A percentile compares a stretch with the other conserved stretches of the same genome.
Evolutionary conservation across 1,140 invertebrate species (phyloP).

Genomic region (Nebria ingens): DNA sequence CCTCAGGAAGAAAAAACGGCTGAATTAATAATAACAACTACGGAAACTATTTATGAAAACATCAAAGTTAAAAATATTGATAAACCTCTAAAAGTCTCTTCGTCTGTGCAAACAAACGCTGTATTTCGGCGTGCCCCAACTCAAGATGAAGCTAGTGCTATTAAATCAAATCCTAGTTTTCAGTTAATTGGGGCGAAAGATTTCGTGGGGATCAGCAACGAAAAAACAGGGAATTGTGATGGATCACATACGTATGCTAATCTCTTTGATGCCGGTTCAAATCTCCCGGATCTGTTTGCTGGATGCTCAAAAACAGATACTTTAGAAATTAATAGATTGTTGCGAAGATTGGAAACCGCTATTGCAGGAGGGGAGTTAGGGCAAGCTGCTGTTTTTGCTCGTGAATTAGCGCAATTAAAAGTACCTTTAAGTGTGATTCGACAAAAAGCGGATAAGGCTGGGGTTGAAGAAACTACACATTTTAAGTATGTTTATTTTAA

Average conservation of each 20-base stretch:
- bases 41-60: conserved; percentile 30
- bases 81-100: conserved; percentile 29
- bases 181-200: conserved; percentile 31
- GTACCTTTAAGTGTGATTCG: conserved; percentile 52
- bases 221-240: conserved; percentile 19
- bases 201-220: conserved; percentile 32
- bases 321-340: conserved; percentile 48
- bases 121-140: conserved; percentile 15
- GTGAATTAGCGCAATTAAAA: conserved; percentile 56
- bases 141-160: background rate
- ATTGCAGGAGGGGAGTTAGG: conserved; percentile 56
- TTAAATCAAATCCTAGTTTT: conserved; percentile 15
- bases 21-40: conserved; percentile 23
- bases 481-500: conserved; percentile 24
- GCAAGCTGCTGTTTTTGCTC: conserved; percentile 53
- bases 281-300: background rate
- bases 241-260: conserved; percentile 28
- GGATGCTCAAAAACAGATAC: conserved; percentile 33
- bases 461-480: conserved; percentile 10
- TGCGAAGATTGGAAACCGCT: conserved; percentile 53
- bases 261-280: conserved; percentile 11
- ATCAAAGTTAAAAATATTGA: conserved; percentile 27
- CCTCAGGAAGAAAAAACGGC: conserved; percentile 23
- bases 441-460: conserved; percentile 33
- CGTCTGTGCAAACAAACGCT: conserved; percentile 25